A percentile compares a stretch with the other conserved stretches of the same genome.
phyloP scores from a whole-genome alignment of 1,140 invertebrate species.

The Drosophila arawakana region DNA sequence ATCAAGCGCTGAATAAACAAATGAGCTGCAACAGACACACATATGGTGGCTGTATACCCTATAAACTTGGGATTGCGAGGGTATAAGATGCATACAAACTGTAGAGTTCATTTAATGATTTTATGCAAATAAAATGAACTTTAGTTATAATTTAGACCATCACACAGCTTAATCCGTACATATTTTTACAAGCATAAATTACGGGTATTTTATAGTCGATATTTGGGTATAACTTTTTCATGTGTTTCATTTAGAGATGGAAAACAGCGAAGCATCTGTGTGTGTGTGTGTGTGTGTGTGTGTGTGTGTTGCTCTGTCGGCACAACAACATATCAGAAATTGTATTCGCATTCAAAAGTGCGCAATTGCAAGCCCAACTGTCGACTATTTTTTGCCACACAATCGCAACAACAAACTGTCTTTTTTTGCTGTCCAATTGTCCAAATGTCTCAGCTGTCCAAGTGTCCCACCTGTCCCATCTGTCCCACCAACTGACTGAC shows the following conservation, averaged over 20 bases:
- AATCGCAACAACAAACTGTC: constrained; percentile 20
- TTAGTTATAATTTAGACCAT: too few relatives aligned
- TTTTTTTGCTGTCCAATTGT: constrained; percentile 48
- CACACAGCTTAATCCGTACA: too few relatives aligned
- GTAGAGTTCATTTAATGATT: too few relatives aligned
- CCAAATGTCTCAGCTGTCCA: constrained; percentile 48
- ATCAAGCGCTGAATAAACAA: constrained; percentile 73
- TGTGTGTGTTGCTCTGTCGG: constrained; percentile 25
- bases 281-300: constrained; percentile 37
- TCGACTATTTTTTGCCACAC: constrained; percentile 20
- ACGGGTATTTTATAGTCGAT: not conserved
- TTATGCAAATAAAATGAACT: too few relatives aligned
- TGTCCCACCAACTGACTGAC: constrained; percentile 55
- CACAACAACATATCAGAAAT: constrained; percentile 35
- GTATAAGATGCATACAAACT: not conserved
- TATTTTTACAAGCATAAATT: not conserved
- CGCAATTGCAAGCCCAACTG: constrained; percentile 76
- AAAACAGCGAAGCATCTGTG: constrained; percentile 31
- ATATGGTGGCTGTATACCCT: not conserved
- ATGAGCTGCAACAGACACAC: constrained; percentile 47
- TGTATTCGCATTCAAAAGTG: constrained; percentile 64
- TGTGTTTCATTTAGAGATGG: constrained; percentile 8
- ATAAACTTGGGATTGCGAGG: not conserved
- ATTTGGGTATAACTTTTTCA: not conserved
- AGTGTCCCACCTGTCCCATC: constrained; percentile 33